Conservation (phyloP, 2,113 vertebrate genomes). For the Oriolus oriolus region DNA sequence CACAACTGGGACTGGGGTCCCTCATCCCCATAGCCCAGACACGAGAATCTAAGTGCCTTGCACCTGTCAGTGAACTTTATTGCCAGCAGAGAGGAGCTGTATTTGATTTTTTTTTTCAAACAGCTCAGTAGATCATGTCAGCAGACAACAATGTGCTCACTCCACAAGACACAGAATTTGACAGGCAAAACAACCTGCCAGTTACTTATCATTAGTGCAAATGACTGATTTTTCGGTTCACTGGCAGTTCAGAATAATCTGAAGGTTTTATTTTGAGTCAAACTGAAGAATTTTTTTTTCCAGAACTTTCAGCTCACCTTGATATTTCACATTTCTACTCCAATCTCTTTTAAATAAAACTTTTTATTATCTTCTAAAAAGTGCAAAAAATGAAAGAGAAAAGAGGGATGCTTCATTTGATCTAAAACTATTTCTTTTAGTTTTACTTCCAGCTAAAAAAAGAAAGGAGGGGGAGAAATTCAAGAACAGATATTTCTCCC, state of each 20-base stretch:
- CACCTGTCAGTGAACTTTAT: background rate
- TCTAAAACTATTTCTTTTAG: background rate
- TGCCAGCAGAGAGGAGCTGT: background rate
- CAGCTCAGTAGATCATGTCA: constrained; percentile 53
- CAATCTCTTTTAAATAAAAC: background rate
- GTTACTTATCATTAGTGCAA: constrained; percentile 67
- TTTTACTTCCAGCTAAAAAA: background rate
- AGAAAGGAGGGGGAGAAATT: background rate
- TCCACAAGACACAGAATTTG: constrained; percentile 66
- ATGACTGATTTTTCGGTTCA: constrained; percentile 65
- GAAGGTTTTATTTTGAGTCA: constrained; percentile 60
- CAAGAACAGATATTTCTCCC: background rate
- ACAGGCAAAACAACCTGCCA: constrained; percentile 66
- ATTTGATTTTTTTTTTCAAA: background rate
- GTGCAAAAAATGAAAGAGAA: background rate
- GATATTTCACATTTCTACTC: background rate
- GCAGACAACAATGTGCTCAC: constrained; percentile 61
- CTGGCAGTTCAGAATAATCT: constrained; percentile 56
- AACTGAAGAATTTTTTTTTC: constrained; percentile 2
- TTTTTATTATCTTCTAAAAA: background rate
- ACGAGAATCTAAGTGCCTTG: background rate
- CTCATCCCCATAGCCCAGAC: background rate
- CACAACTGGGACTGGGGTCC: background rate
- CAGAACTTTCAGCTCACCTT: constrained; percentile 41
- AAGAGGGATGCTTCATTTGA: background rate